These are phyloP conservation scores for Euspilapteryx auroguttella DNA, from an alignment of 2,888 invertebrate genomes.

Conservation along the genomic window DNA sequence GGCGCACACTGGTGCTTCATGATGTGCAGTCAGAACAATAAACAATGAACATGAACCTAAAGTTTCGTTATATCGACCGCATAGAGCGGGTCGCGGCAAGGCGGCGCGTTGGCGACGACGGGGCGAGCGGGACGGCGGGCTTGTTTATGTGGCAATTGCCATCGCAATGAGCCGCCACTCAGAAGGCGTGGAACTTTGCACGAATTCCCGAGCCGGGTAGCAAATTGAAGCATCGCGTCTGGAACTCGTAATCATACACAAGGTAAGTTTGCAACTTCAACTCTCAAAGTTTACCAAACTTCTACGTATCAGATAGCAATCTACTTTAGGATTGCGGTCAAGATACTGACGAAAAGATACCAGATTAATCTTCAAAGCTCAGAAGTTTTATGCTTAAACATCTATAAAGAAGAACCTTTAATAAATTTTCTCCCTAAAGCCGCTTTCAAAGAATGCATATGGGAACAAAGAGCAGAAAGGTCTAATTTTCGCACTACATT, in stretches of 20 bases:
- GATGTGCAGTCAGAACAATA: conserved; percentile 29
- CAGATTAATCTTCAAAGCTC: not conserved
- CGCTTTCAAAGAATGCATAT: too few species aligned
- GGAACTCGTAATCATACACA: conserved; percentile 45
- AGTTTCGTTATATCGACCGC: conserved; percentile 32
- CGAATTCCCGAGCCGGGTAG: conserved; percentile 30
- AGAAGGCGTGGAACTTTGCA: conserved; percentile 30
- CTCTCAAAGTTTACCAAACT: conserved; percentile 20
- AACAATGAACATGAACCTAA: conserved; percentile 18
- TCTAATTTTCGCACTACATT: conserved; percentile 19
- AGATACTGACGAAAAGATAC: conserved; percentile 14
- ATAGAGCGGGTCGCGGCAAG: conserved; percentile 18
- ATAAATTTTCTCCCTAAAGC: too few species aligned
- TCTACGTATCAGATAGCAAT: conserved; percentile 29
- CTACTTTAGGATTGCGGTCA: conserved; percentile 29
- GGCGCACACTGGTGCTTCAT: too few species aligned
- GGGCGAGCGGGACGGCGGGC: too few species aligned
- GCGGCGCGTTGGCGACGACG: too few species aligned
- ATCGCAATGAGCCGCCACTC: conserved; percentile 33
- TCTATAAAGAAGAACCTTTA: too few species aligned
- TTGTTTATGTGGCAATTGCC: conserved; percentile 52
- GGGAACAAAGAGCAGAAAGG: conserved; percentile 9
- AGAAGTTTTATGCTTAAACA: too few species aligned
- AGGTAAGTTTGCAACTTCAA: conserved; percentile 25
- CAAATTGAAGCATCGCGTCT: conserved; percentile 37